Percentiles rank a stretch among this genome's conserved stretches.
Conservation (phyloP, 2,797 vertebrate species). For the Gallinago solitaria region DNA sequence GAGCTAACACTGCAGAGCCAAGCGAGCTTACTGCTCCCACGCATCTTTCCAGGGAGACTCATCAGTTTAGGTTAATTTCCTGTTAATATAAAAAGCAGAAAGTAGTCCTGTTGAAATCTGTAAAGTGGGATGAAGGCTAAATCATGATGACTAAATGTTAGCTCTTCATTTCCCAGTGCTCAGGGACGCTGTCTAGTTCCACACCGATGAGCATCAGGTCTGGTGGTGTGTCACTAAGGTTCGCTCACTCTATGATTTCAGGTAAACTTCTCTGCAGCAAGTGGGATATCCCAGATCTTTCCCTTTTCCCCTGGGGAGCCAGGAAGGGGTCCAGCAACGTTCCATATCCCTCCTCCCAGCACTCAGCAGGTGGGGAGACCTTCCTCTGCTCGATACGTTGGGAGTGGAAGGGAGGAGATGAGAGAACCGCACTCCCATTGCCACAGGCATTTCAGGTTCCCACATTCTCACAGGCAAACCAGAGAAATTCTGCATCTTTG, state of each 20-base stretch:
- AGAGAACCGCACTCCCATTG: neutral
- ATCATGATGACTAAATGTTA: neutral
- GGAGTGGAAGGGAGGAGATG: neutral
- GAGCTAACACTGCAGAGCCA: conserved; percentile 10
- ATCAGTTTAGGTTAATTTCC: neutral
- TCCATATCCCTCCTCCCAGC: neutral
- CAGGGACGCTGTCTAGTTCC: neutral
- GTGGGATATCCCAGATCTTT: neutral
- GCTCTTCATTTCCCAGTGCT: neutral
- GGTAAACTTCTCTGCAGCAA: neutral
- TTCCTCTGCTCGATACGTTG: accelerated
- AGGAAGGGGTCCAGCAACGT: neutral
- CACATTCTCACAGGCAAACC: neutral
- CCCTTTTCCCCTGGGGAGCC: neutral
- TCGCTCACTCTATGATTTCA: neutral
- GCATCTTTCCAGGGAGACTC: accelerated
- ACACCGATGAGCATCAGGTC: neutral
- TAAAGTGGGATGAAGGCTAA: neutral
- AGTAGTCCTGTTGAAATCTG: neutral
- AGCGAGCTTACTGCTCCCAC: neutral
- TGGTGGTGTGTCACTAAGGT: neutral
- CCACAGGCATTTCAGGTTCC: neutral
- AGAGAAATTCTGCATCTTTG: neutral
- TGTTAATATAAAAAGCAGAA: neutral
- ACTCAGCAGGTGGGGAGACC: neutral